These are phyloP conservation scores for Dicyrtoma fusca DNA, from an alignment of 2,888 invertebrate species.

Conservation along the genomic window DNA sequence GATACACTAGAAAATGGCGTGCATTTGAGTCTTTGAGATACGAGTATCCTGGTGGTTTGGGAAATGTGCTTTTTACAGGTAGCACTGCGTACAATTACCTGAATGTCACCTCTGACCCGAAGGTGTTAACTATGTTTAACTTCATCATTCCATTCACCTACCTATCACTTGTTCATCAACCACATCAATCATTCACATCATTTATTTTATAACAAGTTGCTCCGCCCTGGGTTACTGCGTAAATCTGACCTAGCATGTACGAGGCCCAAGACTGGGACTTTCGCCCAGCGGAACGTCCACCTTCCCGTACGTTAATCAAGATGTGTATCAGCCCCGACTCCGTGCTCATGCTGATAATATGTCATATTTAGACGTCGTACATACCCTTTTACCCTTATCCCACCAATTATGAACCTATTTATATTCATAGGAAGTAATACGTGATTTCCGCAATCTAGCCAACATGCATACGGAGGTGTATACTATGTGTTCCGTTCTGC, in stretches of 20 bases:
- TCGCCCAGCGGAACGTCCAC: background rate
- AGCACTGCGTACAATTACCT: slow-evolving; percentile 23
- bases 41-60: background rate
- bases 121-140: slow-evolving; percentile 37
- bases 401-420: no score
- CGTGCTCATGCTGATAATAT: no score
- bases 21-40: no score
- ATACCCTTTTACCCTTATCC: no score
- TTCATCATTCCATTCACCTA: slow-evolving; percentile 17
- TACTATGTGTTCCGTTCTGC: no score
- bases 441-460: no score
- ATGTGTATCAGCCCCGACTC: background rate
- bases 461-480: no score
- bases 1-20: no score
- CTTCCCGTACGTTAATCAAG: background rate
- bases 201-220: slow-evolving; percentile 17
- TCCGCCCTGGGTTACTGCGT: slow-evolving; percentile 4
- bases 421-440: no score
- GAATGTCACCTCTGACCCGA: slow-evolving; percentile 32
- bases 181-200: slow-evolving; percentile 34
- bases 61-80: slow-evolving; percentile 24
- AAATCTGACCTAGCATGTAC: no score
- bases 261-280: background rate
- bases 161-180: slow-evolving; percentile 5
- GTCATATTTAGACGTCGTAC: no score